These are phyloP conservation scores for Hafferia zeledoni DNA, from an alignment of 2,797 vertebrate genomes.

Conservation along the genomic window DNA sequence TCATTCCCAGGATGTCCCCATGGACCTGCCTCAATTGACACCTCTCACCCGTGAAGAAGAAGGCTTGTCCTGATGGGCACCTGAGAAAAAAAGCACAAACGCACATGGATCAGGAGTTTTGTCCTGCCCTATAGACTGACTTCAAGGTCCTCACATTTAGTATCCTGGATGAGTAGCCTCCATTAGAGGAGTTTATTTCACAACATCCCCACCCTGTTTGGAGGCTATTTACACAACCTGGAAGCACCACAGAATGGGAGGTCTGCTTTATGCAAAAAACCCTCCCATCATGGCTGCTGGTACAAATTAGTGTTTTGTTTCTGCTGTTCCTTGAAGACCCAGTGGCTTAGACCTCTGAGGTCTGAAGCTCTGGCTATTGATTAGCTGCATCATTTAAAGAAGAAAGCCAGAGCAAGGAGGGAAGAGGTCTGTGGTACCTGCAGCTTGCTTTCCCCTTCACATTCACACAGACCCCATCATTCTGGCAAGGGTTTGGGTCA, in stretches of 20 bases:
- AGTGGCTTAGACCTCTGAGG: neutral
- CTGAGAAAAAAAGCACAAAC: constrained; percentile 67
- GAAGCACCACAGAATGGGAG: neutral
- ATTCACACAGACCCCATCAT: constrained; percentile 84
- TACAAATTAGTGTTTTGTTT: neutral
- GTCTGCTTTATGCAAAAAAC: neutral
- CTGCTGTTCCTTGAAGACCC: neutral
- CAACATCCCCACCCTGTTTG: neutral
- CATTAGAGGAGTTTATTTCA: neutral
- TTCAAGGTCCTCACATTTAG: neutral
- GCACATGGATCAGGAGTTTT: neutral
- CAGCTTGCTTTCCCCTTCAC: constrained; percentile 79
- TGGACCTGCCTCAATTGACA: constrained; percentile 81
- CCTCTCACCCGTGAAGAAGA: constrained; percentile 80
- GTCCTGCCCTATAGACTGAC: neutral
- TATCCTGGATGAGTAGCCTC: neutral
- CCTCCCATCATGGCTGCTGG: neutral
- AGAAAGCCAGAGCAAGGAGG: neutral
- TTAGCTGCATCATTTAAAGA: neutral
- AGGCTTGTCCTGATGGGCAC: constrained; percentile 79
- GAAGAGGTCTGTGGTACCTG: constrained; percentile 78
- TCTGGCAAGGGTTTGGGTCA: constrained; percentile 83
- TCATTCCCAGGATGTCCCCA: constrained; percentile 76
- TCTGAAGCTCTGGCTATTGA: neutral
- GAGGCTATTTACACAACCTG: neutral